Percentiles rank a stretch among this genome's conserved stretches.
Evolutionary conservation across 2,888 invertebrate species (phyloP).

Genomic region (Ectemnius continuus): DNA sequence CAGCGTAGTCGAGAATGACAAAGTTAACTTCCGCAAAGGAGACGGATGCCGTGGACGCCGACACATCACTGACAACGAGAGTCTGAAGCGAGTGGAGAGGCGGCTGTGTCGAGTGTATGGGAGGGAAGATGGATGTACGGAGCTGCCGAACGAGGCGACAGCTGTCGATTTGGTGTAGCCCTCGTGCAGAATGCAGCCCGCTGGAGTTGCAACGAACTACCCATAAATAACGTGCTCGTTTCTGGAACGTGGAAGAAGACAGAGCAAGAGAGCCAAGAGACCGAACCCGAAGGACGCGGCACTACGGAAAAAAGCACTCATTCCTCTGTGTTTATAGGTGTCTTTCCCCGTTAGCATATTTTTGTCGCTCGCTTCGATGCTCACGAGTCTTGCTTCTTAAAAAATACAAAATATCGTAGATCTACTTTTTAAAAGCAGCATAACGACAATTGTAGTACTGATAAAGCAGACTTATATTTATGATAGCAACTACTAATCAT

Average conservation of each 20-base stretch:
- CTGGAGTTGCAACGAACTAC: constrained; percentile 63
- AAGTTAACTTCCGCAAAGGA: constrained; percentile 41
- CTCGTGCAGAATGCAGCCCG: constrained; percentile 62
- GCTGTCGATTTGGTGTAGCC: constrained; percentile 71
- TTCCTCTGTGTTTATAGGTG: no score
- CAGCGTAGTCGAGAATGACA: constrained; percentile 18
- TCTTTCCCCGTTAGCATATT: no score
- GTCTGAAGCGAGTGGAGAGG: not conserved
- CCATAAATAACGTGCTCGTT: constrained; percentile 71
- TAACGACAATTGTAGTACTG: no score
- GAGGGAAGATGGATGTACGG: constrained; percentile 59
- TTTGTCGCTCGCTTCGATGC: no score
- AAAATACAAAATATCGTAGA: no score
- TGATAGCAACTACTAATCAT: no score
- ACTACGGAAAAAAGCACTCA: no score
- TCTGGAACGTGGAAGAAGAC: constrained; percentile 54
- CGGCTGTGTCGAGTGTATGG: not conserved
- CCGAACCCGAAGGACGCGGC: no score
- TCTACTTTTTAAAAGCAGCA: no score
- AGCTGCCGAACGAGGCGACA: constrained; percentile 66
- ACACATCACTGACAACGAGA: constrained; percentile 37
- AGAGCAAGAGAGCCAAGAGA: constrained; percentile 18
- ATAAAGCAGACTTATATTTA: no score
- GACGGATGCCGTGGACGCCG: constrained; percentile 32
- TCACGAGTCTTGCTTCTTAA: no score